phyloP scores from a whole-genome alignment of 2,797 vertebrate genomes.

The Sebastes matsubarae region DNA sequence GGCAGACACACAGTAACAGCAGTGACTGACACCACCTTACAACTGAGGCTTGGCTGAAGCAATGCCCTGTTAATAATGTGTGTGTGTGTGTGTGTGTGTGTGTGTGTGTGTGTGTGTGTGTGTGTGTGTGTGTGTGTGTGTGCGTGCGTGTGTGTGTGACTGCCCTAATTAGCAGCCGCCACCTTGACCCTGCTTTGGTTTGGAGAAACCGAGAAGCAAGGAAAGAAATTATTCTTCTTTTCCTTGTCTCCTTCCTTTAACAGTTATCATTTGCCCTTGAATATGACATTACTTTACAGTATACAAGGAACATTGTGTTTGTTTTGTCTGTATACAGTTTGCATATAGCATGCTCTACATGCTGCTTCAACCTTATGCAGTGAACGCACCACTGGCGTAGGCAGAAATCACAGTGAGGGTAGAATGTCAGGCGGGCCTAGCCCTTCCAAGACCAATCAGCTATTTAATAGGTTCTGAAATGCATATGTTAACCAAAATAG shows the following conservation, averaged over 20 bases:
- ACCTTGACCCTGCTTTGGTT: constrained; percentile 8
- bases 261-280: not conserved
- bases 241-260: not conserved
- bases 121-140: not conserved
- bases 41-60: constrained; percentile 40
- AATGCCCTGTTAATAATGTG: constrained; percentile 33
- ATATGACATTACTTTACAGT: not conserved
- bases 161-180: constrained; percentile 42
- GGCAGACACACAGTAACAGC: constrained; percentile 31
- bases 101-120: not conserved
- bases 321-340: not conserved
- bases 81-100: constrained; percentile 1
- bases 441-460: not conserved
- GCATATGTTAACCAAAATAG: not conserved
- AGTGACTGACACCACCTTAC: constrained; percentile 56
- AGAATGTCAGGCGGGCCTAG: not conserved
- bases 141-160: not conserved
- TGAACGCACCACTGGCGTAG: not conserved
- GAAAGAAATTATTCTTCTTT: not conserved
- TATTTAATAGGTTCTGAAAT: not conserved
- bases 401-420: not conserved
- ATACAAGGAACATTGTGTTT: not conserved
- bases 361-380: not conserved
- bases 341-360: not conserved
- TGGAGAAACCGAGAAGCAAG: not conserved